A percentile compares a stretch with the other conserved stretches of the same genome.
Evolutionary conservation across 2,888 invertebrate species (phyloP).

Genomic region (Scaptomyza polygonia): DNA sequence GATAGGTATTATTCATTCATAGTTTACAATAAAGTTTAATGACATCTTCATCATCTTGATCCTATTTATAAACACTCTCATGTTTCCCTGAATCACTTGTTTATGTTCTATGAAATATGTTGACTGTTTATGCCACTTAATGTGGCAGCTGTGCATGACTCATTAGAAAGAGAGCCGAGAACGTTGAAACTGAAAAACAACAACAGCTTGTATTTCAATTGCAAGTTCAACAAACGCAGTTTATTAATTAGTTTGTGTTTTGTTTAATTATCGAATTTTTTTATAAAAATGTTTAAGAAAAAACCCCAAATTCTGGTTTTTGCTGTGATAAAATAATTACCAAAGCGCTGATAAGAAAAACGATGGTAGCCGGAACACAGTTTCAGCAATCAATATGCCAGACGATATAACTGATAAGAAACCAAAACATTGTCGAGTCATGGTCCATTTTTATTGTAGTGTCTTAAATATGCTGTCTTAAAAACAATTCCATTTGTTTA

Average conservation of each 20-base stretch:
- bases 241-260: conserved; percentile 23
- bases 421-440: conserved; percentile 33
- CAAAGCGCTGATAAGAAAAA: conserved; percentile 36
- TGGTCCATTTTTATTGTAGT: not conserved
- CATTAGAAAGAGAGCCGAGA: conserved; percentile 4
- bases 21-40: not conserved
- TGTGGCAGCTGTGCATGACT: conserved; percentile 29
- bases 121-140: conserved; percentile 22
- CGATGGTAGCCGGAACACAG: conserved; percentile 30
- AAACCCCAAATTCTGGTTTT: conserved; percentile 2
- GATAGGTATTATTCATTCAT: too few relatives aligned
- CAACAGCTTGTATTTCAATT: conserved; percentile 9
- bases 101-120: conserved; percentile 15
- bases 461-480: not conserved
- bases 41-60: not conserved
- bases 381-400: conserved; percentile 8
- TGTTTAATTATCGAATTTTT: conserved; percentile 9
- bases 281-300: too few relatives aligned
- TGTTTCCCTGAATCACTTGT: conserved; percentile 17
- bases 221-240: conserved; percentile 31
- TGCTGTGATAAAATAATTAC: conserved; percentile 17
- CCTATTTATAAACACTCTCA: conserved; percentile 15
- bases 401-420: conserved; percentile 30
- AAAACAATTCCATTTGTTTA: conserved; percentile 18
- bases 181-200: not conserved